Evolutionary conservation across 2,888 invertebrate species (phyloP).

Genomic region (Cremastinae sp.): DNA sequence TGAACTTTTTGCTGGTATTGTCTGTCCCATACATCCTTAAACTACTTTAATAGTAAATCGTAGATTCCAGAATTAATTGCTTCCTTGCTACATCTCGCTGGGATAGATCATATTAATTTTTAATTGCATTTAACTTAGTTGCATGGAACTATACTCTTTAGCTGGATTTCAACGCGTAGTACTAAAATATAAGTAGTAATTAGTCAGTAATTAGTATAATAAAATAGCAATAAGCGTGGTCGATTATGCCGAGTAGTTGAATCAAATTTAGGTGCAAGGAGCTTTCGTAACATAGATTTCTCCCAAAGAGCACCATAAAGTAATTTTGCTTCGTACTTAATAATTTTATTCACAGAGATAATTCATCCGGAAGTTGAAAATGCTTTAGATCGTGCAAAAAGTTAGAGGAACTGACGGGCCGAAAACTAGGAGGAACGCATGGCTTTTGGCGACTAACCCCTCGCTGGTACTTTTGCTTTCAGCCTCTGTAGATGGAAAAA

Average conservation of each 20-base stretch:
- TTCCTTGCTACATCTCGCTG: no score
- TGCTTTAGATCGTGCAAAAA: conserved; percentile 23
- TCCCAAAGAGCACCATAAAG: background rate
- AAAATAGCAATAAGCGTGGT: no score
- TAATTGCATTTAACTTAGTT: background rate
- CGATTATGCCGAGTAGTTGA: no score
- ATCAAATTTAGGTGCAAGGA: no score
- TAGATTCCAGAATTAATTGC: no score
- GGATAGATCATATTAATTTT: background rate
- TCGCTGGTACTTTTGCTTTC: conserved; percentile 76
- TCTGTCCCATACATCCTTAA: no score
- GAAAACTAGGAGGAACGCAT: conserved; percentile 66
- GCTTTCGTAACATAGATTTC: background rate
- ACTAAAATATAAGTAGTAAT: no score
- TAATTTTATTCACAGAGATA: conserved; percentile 47
- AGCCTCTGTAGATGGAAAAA: conserved; percentile 81
- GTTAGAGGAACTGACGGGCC: conserved; percentile 26
- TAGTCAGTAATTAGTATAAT: no score
- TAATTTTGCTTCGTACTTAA: conserved; percentile 1
- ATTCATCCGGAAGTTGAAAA: conserved; percentile 37
- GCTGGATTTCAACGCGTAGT: no score
- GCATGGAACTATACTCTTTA: no score
- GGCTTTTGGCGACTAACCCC: conserved; percentile 78
- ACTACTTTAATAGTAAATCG: no score
- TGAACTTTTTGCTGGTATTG: no score